Conservation (phyloP, 2,113 vertebrate genomes). For the Pseudorasbora parva region DNA sequence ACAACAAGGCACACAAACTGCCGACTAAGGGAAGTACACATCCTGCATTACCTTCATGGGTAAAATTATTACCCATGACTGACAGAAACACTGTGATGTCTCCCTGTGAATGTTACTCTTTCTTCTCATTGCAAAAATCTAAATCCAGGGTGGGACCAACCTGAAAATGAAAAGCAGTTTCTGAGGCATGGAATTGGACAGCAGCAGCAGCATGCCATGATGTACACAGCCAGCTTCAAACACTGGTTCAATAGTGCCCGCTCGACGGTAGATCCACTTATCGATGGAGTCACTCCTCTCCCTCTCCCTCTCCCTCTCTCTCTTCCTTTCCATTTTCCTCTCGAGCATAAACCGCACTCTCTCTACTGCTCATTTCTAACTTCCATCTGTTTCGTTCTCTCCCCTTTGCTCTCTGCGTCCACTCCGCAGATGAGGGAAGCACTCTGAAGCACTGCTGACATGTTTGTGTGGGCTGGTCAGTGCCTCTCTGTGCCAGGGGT, state of each 20-base stretch:
- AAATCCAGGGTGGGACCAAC: slow-evolving; percentile 72
- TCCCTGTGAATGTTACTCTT: slow-evolving; percentile 58
- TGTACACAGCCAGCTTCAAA: slow-evolving; percentile 58
- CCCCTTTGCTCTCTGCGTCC: slow-evolving; percentile 45
- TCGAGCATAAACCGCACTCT: slow-evolving; percentile 58
- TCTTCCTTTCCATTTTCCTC: slow-evolving; percentile 25
- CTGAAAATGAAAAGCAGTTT: slow-evolving; percentile 80
- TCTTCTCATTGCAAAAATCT: slow-evolving; percentile 67
- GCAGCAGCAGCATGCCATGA: slow-evolving; percentile 78
- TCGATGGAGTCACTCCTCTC: slow-evolving; percentile 33
- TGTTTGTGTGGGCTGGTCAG: slow-evolving; percentile 62
- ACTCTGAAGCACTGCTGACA: slow-evolving; percentile 65
- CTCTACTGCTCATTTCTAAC: slow-evolving; percentile 56
- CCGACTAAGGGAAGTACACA: slow-evolving; percentile 18
- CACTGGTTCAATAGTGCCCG: background rate
- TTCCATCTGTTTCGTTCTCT: slow-evolving; percentile 30
- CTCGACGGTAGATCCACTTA: slow-evolving; percentile 20
- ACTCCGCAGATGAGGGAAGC: slow-evolving; percentile 71
- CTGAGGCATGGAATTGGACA: slow-evolving; percentile 73
- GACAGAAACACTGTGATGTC: slow-evolving; percentile 57
- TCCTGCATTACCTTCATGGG: slow-evolving; percentile 75
- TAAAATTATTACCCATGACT: slow-evolving; percentile 77
- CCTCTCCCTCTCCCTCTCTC: slow-evolving; percentile 36
- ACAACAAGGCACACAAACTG: slow-evolving; percentile 47
- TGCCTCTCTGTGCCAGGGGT: slow-evolving; percentile 61